Evolutionary conservation across 2,797 vertebrate species (phyloP), one percentile per base, ranked within the genome.

Genomic region (Heliangelus exortis): DNA sequence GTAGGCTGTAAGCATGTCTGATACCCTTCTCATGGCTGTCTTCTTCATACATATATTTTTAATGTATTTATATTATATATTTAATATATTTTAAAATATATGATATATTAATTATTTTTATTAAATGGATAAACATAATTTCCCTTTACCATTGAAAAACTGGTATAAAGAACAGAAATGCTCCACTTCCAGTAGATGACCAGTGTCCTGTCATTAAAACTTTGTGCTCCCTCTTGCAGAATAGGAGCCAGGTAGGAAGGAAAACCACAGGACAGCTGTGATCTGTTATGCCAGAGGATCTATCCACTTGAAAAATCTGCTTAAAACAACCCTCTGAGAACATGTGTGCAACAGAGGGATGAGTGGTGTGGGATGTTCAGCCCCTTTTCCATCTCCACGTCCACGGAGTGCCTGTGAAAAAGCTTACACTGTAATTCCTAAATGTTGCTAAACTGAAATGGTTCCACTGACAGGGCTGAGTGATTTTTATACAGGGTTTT

Each of bases 401-500:
- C 22, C 7, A 7, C 12, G 12, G 21, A 13, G 2, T 0, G 0
- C 28, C 43, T 19, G 1, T 15, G 36, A 39, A 80, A 90, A 87
- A 34, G 15, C n/a, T 93, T 74, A 39, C 7, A 4, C 14, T 55
- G 16, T 87, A 71, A 80, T 87, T 89, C 59, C 68, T 50, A 74
- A 69, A 67, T 31, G 19, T 43, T 78, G 67, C 71, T 74, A 80
- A 76, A 83, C 65, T 23, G n/a, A 92, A 93, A 92, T 47, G 5
- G 29, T 77, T 90, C 83, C 26, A 39, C 50, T 90, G 75, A 21
- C 31, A 72, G 65, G 62, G n/a, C 15, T 83, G 84, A 77, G 18
- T 59, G 43, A 68, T 61, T 87, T 92, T 91, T 87, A 80, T 80
- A 68, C 18, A 59, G 59, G 53, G 39, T 23, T 75, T 87, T 95